phyloP scores from a whole-genome alignment of 2,888 invertebrate species.

The Trisateles emortualis region DNA sequence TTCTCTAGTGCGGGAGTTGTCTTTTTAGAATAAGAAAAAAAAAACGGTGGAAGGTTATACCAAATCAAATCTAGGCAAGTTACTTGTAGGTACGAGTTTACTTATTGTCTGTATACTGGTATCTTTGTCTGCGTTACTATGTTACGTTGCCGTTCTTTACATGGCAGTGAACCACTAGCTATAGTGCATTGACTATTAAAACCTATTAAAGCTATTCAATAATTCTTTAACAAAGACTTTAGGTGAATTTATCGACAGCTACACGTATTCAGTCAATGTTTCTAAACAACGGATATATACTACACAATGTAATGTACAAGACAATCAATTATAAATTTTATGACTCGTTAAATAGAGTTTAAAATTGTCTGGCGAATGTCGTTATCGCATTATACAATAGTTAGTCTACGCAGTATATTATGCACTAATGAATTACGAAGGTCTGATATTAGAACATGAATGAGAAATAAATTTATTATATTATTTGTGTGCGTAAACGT shows the following conservation, averaged over 20 bases:
- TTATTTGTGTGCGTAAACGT: too few relatives aligned
- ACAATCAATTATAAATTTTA: slow-evolving; percentile 25
- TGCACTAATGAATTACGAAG: slow-evolving; percentile 18
- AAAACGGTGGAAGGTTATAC: too few relatives aligned
- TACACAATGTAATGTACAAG: slow-evolving; percentile 3
- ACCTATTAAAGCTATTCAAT: too few relatives aligned
- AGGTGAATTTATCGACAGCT: slow-evolving; percentile 16
- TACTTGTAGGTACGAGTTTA: too few relatives aligned
- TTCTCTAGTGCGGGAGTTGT: too few relatives aligned
- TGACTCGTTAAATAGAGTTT: slow-evolving; percentile 17
- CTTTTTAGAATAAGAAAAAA: too few relatives aligned
- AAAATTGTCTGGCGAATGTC: slow-evolving; percentile 19
- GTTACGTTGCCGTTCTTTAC: too few relatives aligned
- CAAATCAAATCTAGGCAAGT: too few relatives aligned
- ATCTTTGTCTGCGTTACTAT: too few relatives aligned
- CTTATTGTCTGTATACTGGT: too few relatives aligned
- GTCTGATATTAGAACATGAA: slow-evolving; percentile 1
- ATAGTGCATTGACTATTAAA: too few relatives aligned
- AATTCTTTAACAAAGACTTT: slow-evolving; percentile 26
- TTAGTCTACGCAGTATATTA: slow-evolving; percentile 16
- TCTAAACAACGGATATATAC: slow-evolving; percentile 22
- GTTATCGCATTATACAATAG: slow-evolving; percentile 34
- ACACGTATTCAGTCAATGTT: slow-evolving; percentile 33
- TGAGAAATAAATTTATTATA: background rate
- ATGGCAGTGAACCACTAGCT: too few relatives aligned